Evolutionary conservation across 2,888 invertebrate genomes (phyloP).

Genomic region (Drosophila incognita): DNA sequence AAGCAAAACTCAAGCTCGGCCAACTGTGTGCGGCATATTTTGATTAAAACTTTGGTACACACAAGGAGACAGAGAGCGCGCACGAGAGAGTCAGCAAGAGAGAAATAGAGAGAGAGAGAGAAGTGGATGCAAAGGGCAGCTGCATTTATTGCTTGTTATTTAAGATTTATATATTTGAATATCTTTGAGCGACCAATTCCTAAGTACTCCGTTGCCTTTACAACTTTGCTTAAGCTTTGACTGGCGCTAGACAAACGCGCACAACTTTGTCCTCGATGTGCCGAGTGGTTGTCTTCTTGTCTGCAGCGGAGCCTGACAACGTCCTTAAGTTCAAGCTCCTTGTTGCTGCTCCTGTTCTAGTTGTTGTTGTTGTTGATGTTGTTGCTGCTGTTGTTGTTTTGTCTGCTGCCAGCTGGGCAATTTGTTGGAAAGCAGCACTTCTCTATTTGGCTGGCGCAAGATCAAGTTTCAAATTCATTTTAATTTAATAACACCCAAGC

Average conservation of each 20-base stretch:
- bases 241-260: conserved; percentile 70
- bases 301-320: conserved; percentile 12
- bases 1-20: conserved; percentile 49
- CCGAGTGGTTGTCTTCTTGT: background rate
- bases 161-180: conserved; percentile 78
- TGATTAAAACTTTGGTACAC: conserved; percentile 68
- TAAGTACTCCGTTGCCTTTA: conserved; percentile 63
- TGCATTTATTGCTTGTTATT: conserved; percentile 79
- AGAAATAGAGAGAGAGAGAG: background rate
- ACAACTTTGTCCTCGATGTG: conserved; percentile 69
- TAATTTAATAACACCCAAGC: conserved; percentile 68
- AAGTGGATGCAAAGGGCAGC: conserved; percentile 22
- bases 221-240: conserved; percentile 75
- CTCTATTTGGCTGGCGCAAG: conserved; percentile 39
- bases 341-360: background rate
- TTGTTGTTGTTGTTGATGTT: background rate
- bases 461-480: conserved; percentile 78
- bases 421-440: conserved; percentile 39
- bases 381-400: conserved; percentile 38
- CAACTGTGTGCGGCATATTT: conserved; percentile 60
- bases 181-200: conserved; percentile 76
- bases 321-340: conserved; percentile 14
- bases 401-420: conserved; percentile 43
- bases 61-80: background rate
- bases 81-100: background rate